Conservation (phyloP, 1,140 invertebrate genomes). For the Drosophila takahashii region DNA sequence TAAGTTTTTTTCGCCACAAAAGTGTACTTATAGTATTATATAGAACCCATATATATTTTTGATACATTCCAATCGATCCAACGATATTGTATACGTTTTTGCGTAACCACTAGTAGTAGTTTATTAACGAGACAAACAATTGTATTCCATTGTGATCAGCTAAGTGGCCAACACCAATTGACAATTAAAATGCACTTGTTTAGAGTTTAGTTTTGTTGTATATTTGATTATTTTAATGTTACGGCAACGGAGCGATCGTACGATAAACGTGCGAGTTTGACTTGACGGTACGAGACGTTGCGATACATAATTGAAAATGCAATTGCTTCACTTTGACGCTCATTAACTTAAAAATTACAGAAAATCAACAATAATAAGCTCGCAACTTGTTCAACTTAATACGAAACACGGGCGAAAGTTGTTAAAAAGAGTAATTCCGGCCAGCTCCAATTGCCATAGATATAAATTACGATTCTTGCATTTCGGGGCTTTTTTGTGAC, state of each 20-base stretch:
- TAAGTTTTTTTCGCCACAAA: conserved; percentile 40
- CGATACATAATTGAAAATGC: conserved; percentile 81
- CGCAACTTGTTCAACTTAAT: conserved; percentile 68
- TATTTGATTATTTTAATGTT: conserved; percentile 81
- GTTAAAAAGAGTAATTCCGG: conserved; percentile 38
- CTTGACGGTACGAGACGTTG: conserved; percentile 48
- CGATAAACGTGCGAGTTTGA: conserved; percentile 41
- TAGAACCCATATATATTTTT: conserved; percentile 57
- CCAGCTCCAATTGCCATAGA: conserved; percentile 39
- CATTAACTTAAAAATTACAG: conserved; percentile 79
- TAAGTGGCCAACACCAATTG: conserved; percentile 66
- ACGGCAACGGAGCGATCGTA: conserved; percentile 76
- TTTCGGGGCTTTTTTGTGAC: conserved; percentile 39
- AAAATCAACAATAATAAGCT: conserved; percentile 83
- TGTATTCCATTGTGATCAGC: conserved; percentile 74
- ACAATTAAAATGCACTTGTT: conserved; percentile 64
- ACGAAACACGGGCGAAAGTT: conserved; percentile 62
- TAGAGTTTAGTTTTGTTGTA: conserved; percentile 68
- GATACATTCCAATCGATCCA: conserved; percentile 66
- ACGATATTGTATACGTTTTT: conserved; percentile 48
- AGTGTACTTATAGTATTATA: conserved; percentile 85
- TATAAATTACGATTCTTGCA: conserved; percentile 54
- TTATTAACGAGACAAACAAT: conserved; percentile 55
- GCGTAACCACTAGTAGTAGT: conserved; percentile 14
- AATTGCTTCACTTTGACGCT: conserved; percentile 79